phyloP scores from a whole-genome alignment of 2,797 vertebrate genomes.

The Xerus rutilus region DNA sequence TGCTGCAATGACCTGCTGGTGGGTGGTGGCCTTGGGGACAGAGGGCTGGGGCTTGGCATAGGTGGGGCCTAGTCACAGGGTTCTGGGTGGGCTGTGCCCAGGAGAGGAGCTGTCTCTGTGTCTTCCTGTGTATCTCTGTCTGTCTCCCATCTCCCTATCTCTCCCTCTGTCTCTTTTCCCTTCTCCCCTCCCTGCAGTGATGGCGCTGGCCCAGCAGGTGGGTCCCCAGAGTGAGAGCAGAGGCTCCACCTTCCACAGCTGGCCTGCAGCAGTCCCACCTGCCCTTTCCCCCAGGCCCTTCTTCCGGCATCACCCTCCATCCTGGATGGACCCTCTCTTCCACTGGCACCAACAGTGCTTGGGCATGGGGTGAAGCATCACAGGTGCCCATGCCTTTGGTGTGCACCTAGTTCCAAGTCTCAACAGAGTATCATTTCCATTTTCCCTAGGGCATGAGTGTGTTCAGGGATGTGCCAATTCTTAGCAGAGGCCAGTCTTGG shows the following conservation, averaged over 20 bases:
- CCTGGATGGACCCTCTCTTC: neutral
- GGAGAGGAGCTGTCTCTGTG: neutral
- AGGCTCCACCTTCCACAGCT: neutral
- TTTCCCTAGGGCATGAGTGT: neutral
- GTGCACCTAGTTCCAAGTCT: neutral
- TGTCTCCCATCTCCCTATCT: neutral
- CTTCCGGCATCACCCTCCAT: neutral
- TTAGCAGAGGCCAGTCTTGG: neutral
- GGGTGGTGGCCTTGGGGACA: neutral
- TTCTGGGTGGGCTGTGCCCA: neutral
- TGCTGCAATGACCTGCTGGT: neutral
- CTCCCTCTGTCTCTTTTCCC: neutral
- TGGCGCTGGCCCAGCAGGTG: neutral
- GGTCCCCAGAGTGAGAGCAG: neutral
- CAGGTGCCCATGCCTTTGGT: neutral
- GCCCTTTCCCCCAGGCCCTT: neutral
- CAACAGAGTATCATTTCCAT: neutral
- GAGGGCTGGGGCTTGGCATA: too few relatives aligned
- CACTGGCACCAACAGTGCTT: too few relatives aligned
- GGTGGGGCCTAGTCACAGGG: neutral
- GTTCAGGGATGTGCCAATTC: neutral
- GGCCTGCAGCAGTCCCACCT: neutral
- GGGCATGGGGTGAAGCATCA: neutral
- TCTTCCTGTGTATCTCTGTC: neutral
- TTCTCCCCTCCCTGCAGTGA: conserved; percentile 43